phyloP scores from a whole-genome alignment of 2,797 vertebrate species.

The Schizopygopsis pylzovi region DNA sequence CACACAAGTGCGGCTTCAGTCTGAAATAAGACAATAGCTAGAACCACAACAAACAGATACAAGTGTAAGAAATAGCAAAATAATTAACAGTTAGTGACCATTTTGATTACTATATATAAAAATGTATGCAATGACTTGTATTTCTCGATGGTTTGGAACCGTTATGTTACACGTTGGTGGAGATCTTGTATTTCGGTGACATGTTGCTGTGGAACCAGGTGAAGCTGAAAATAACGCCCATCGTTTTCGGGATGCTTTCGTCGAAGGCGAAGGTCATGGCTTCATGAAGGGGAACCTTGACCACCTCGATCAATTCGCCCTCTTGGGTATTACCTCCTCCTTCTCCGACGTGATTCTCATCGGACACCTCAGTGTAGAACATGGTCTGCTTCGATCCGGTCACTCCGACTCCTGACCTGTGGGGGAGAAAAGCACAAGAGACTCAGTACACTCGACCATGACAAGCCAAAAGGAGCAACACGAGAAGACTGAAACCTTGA shows the following conservation, averaged over 20 bases:
- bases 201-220: conserved; percentile 91
- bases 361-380: conserved; percentile 93
- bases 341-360: conserved; percentile 82
- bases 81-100: conserved; percentile 58
- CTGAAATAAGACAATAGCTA: conserved; percentile 54
- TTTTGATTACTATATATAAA: conserved; percentile 46
- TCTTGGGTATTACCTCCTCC: conserved; percentile 87
- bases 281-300: conserved; percentile 87
- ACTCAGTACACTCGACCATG: conserved; percentile 2
- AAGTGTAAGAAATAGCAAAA: conserved; percentile 57
- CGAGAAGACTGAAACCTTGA: neutral
- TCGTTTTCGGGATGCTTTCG: conserved; percentile 87
- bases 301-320: conserved; percentile 91
- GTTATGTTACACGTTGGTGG: conserved; percentile 80
- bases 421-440: neutral
- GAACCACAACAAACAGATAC: conserved; percentile 58
- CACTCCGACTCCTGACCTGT: conserved; percentile 90
- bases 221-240: conserved; percentile 91
- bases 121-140: conserved; percentile 30
- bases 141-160: conserved; percentile 1
- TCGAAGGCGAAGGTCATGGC: conserved; percentile 89
- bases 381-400: conserved; percentile 89
- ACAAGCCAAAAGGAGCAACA: neutral
- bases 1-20: conserved; percentile 44
- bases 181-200: conserved; percentile 88